Percentiles rank a stretch among this genome's conserved stretches.
These are phyloP conservation scores for Gymnorhina tibicen DNA, from an alignment of 2,113 vertebrate genomes.

Conservation along the genomic window DNA sequence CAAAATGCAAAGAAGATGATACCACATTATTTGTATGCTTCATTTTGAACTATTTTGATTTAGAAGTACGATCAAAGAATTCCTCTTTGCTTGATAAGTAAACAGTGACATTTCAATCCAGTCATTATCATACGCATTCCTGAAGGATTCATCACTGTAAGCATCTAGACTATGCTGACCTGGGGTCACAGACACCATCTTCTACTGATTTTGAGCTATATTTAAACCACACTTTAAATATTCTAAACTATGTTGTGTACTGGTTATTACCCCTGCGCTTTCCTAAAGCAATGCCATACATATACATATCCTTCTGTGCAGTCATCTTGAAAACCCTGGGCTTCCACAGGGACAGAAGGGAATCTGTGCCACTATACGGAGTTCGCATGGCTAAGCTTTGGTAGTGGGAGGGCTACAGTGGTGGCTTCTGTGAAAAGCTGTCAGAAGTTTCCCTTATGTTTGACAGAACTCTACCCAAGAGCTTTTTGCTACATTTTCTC, in stretches of 20 bases:
- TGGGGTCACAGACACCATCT: not conserved
- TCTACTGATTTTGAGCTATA: not conserved
- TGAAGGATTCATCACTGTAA: not conserved
- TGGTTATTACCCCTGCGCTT: not conserved
- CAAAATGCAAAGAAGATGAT: constrained; percentile 29
- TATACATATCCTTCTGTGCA: rapidly evolving
- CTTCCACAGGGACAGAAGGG: not conserved
- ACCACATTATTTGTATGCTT: not conserved
- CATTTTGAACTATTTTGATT: constrained; percentile 37
- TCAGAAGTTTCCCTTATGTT: not conserved
- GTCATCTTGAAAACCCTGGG: not conserved
- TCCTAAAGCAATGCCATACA: not conserved
- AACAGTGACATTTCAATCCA: constrained; percentile 1
- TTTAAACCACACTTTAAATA: not conserved
- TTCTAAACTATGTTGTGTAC: not conserved
- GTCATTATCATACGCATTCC: not conserved
- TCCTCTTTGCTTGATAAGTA: not conserved
- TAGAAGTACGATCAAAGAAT: constrained; percentile 43
- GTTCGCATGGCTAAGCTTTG: not conserved
- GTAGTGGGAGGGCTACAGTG: not conserved
- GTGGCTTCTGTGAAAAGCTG: not conserved
- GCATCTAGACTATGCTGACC: not conserved
- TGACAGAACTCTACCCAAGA: not conserved
- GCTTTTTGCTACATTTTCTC: not conserved
- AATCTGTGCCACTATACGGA: not conserved